Conservation (phyloP, 2,888 invertebrate species). For the Apodemia duryi region DNA sequence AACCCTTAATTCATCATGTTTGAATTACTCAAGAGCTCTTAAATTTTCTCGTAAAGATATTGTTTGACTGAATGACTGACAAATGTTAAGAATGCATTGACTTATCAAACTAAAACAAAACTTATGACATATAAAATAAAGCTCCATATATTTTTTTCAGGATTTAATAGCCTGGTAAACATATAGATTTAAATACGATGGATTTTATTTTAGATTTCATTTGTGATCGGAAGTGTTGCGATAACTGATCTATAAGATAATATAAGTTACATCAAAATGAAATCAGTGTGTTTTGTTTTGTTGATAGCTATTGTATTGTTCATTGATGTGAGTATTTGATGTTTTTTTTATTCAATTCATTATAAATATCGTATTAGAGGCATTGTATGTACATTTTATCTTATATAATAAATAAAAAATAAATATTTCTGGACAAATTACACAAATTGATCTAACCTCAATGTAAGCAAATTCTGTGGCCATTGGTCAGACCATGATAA, state of each 20-base stretch:
- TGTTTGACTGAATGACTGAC: too few species aligned
- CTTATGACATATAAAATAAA: not conserved
- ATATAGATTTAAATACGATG: not conserved
- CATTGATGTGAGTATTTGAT: slow-evolving; percentile 17
- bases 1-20: too few species aligned
- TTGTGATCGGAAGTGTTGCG: not conserved
- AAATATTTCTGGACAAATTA: too few species aligned
- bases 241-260: not conserved
- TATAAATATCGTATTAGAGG: too few species aligned
- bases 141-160: not conserved
- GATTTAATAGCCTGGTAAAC: not conserved
- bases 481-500: too few species aligned
- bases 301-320: slow-evolving; percentile 20
- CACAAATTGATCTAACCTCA: too few species aligned
- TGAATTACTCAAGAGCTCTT: too few species aligned
- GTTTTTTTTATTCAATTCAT: not conserved
- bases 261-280: slow-evolving; percentile 19
- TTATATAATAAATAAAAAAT: too few species aligned
- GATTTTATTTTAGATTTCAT: not conserved
- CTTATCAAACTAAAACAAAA: not conserved
- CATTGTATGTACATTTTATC: too few species aligned
- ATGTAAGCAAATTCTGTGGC: too few species aligned
- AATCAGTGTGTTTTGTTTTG: slow-evolving; percentile 4
- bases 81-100: too few species aligned
- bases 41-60: too few species aligned